Conservation (phyloP, 2,888 invertebrate genomes). For the Himalopsyche japonica region DNA sequence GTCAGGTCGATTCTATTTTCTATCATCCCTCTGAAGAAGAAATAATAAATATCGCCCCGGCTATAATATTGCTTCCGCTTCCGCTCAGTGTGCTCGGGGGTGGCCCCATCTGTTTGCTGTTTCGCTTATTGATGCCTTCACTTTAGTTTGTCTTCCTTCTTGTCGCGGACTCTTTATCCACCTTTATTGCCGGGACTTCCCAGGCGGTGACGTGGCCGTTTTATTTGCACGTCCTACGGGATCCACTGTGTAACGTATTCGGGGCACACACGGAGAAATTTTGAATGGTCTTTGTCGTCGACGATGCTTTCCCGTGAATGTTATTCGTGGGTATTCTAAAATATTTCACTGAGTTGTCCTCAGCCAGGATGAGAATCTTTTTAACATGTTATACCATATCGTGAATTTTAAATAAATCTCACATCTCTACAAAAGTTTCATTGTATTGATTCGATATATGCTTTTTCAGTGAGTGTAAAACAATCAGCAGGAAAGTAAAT, state of each 20-base stretch:
- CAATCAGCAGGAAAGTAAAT: too few species aligned
- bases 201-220: neutral
- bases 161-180: constrained; percentile 1
- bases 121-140: neutral
- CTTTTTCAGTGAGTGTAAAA: too few species aligned
- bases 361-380: too few species aligned
- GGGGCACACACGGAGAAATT: neutral
- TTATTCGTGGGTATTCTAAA: too few species aligned
- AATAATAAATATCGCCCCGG: neutral
- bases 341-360: too few species aligned
- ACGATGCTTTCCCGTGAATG: too few species aligned
- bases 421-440: too few species aligned
- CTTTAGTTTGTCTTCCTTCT: neutral
- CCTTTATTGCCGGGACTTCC: neutral
- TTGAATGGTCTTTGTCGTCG: neutral
- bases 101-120: constrained; percentile 1
- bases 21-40: neutral
- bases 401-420: too few species aligned
- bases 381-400: too few species aligned
- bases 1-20: neutral
- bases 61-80: neutral
- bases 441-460: too few species aligned
- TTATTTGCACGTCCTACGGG: neutral
- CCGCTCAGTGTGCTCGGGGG: neutral
- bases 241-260: neutral